These are phyloP conservation scores for Cygnus buccinator DNA, from an alignment of 2,113 vertebrate genomes.

Conservation along the genomic window DNA sequence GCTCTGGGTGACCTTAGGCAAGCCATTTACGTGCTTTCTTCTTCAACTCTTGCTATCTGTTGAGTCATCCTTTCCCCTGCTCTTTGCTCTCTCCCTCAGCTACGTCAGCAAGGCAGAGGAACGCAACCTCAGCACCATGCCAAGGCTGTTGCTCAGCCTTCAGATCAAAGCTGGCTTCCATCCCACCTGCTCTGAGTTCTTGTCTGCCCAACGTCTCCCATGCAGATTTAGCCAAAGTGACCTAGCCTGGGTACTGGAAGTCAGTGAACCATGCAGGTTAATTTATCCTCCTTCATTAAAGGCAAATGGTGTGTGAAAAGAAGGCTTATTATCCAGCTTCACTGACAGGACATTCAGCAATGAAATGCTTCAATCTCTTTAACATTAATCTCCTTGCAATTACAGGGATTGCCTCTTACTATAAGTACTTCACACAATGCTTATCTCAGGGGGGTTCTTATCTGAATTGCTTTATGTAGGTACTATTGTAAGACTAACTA, in stretches of 20 bases:
- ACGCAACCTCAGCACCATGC: neutral
- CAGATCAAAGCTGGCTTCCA: neutral
- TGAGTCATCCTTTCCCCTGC: neutral
- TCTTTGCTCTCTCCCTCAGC: neutral
- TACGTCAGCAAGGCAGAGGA: neutral
- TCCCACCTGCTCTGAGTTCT: neutral
- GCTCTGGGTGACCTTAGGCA: neutral
- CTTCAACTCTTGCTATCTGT: neutral
- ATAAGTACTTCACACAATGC: neutral
- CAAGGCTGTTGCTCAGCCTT: fast-evolving
- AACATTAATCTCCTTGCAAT: neutral
- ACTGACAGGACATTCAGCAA: neutral
- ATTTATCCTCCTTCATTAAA: neutral
- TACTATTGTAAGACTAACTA: neutral
- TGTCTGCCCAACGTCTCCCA: fast-evolving
- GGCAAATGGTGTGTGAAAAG: constrained; percentile 33
- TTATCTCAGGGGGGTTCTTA: neutral
- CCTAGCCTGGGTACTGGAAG: neutral
- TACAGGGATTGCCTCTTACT: neutral
- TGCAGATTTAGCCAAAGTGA: neutral
- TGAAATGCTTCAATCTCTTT: neutral
- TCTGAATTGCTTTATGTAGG: neutral
- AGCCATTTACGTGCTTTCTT: neutral
- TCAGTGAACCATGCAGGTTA: neutral
- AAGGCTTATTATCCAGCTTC: neutral